Conservation (phyloP, 2,797 vertebrate genomes). For the Spheniscus humboldti region DNA sequence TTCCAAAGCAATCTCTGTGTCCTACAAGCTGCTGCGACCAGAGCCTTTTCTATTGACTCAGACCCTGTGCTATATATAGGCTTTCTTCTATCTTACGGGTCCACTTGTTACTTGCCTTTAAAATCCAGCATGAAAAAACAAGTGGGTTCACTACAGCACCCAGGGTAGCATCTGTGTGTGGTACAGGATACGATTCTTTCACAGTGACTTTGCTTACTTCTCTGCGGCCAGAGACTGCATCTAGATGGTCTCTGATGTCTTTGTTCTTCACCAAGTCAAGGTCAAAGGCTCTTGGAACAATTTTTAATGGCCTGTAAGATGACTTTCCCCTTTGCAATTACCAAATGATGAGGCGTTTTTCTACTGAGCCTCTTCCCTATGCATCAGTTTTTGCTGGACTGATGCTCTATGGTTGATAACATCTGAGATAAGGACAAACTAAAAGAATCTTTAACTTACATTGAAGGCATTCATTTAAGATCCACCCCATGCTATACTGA, state of each 20-base stretch:
- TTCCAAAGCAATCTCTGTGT: background rate
- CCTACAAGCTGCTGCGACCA: background rate
- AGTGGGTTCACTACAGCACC: background rate
- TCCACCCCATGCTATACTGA: background rate
- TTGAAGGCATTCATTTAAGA: background rate
- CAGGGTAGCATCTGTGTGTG: background rate
- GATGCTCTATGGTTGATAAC: background rate
- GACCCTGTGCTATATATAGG: background rate
- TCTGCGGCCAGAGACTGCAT: background rate
- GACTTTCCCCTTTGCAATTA: background rate
- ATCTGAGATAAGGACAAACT: background rate
- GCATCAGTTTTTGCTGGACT: background rate
- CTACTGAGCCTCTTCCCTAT: background rate
- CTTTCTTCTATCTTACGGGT: background rate
- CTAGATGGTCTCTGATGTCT: background rate
- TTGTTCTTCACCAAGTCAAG: background rate
- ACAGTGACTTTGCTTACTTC: background rate
- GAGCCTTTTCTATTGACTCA: background rate
- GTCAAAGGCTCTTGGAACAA: background rate
- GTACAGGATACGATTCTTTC: fast-evolving
- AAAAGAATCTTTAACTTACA: background rate
- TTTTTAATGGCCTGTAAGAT: background rate
- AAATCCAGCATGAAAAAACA: background rate
- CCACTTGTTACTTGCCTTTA: background rate
- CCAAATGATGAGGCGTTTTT: background rate